phyloP scores from a whole-genome alignment of 2,888 invertebrate genomes.

The Andrena trimmerana region DNA sequence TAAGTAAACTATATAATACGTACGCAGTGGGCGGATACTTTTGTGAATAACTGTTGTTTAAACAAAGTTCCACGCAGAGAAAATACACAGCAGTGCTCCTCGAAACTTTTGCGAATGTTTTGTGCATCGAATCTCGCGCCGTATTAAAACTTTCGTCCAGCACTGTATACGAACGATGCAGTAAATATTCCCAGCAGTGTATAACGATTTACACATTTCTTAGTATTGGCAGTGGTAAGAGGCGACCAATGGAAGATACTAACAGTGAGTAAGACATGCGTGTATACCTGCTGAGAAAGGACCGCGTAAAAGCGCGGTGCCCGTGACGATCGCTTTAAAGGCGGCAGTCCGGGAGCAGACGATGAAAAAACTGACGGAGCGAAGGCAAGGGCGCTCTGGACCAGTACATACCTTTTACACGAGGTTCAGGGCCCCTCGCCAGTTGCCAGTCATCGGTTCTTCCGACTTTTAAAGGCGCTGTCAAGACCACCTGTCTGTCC shows the following conservation, averaged over 20 bases:
- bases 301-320: conserved; percentile 73
- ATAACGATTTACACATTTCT: neutral
- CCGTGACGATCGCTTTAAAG: conserved; percentile 77
- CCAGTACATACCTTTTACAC: conserved; percentile 76
- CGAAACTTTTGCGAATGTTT: too few relatives aligned
- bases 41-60: too few relatives aligned
- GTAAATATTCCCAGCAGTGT: neutral
- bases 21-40: too few relatives aligned
- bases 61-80: too few relatives aligned
- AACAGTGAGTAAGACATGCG: conserved; percentile 46
- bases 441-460: conserved; percentile 74
- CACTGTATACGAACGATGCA: too few relatives aligned
- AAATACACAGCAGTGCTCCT: too few relatives aligned
- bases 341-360: conserved; percentile 76
- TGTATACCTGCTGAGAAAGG: conserved; percentile 71
- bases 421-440: conserved; percentile 73
- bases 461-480: conserved; percentile 70
- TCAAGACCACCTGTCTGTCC: conserved; percentile 55
- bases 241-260: conserved; percentile 28
- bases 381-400: conserved; percentile 75
- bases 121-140: too few relatives aligned
- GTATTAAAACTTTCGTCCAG: too few relatives aligned
- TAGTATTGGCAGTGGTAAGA: conserved; percentile 17
- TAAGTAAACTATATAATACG: too few relatives aligned
- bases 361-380: conserved; percentile 81